Percentiles rank a stretch among this genome's conserved stretches.
These are phyloP conservation scores for Corapipo altera DNA, from an alignment of 2,113 vertebrate genomes.

Conservation along the genomic window DNA sequence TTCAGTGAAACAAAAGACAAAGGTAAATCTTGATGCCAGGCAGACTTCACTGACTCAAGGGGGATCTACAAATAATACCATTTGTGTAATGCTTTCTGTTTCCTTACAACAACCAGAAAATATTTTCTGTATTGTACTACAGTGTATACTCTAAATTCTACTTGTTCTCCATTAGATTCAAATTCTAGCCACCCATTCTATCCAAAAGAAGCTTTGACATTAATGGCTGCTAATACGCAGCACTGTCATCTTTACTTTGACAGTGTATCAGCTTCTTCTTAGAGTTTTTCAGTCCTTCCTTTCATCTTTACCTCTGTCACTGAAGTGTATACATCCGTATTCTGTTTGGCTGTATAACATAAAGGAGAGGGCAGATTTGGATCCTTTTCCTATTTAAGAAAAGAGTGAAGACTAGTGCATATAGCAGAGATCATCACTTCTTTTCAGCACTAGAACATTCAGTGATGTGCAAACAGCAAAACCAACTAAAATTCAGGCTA, in stretches of 20 bases:
- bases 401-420: background rate
- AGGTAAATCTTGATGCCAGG: background rate
- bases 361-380: background rate
- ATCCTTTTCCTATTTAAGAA: background rate
- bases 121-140: background rate
- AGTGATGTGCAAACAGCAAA: background rate
- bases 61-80: background rate
- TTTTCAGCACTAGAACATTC: background rate
- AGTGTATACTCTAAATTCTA: rapidly evolving
- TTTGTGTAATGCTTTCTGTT: background rate
- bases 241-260: background rate
- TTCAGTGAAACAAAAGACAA: background rate
- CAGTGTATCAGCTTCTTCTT: background rate
- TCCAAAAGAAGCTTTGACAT: background rate
- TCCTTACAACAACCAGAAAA: background rate
- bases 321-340: background rate
- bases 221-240: background rate
- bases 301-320: background rate
- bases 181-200: background rate
- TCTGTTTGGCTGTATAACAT: background rate
- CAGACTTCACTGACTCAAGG: background rate
- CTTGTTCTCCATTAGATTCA: background rate
- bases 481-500: background rate
- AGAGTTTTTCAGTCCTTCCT: background rate
- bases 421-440: background rate